Conservation (phyloP, 2,797 vertebrate species). For the Paratrypauchen microcephalus region DNA sequence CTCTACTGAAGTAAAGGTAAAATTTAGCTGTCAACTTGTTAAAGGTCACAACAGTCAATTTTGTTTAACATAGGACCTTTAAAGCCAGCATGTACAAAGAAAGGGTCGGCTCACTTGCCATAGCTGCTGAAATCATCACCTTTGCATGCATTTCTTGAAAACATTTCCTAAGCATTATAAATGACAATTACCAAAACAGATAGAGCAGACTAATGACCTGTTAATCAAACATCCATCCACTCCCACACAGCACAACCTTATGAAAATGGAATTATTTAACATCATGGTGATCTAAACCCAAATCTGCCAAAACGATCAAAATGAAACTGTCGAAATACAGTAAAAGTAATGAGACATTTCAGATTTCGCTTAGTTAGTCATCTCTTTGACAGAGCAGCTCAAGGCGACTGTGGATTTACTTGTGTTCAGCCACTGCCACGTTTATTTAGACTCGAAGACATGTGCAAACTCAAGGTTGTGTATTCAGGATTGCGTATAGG, state of each 20-base stretch:
- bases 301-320: constrained; percentile 1
- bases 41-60: no score
- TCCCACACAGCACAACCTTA: constrained; percentile 4
- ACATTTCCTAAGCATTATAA: background rate
- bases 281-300: background rate
- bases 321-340: background rate
- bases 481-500: background rate
- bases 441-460: background rate
- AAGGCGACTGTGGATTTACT: background rate
- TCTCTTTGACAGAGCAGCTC: background rate
- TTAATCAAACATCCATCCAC: constrained; percentile 3
- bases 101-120: background rate
- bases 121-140: no score
- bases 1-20: no score
- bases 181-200: background rate
- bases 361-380: background rate
- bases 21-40: background rate
- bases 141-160: background rate
- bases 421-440: background rate
- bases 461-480: background rate
- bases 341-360: background rate
- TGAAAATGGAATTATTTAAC: constrained; percentile 1
- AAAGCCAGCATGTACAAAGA: background rate
- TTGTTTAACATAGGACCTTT: no score
- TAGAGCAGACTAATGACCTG: background rate